Conservation (phyloP, 2,797 vertebrate species). For the Holocentrus rufus region DNA sequence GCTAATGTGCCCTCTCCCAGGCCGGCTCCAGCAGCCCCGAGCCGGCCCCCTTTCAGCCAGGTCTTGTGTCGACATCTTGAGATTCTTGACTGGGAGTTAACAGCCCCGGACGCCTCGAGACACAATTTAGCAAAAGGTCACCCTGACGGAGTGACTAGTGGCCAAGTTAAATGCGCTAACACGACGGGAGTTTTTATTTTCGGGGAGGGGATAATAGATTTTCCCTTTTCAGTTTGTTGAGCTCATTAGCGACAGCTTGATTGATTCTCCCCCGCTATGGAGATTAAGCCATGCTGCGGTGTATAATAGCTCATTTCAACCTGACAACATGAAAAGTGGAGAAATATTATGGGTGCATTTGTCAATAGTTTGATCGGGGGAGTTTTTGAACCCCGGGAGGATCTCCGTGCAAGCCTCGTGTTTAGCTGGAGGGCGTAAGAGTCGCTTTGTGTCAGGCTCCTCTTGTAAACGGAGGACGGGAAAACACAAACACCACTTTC, state of each 20-base stretch:
- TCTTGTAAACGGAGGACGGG: too few species aligned
- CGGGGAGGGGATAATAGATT: slow-evolving; percentile 41
- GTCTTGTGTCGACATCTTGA: slow-evolving; percentile 46
- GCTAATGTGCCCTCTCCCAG: slow-evolving; percentile 66
- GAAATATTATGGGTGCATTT: slow-evolving; percentile 33
- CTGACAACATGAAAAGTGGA: slow-evolving; percentile 48
- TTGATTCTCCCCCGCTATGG: slow-evolving; percentile 43
- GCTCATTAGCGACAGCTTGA: slow-evolving; percentile 65
- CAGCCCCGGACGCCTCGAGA: slow-evolving; percentile 28
- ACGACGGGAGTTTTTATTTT: slow-evolving; percentile 50
- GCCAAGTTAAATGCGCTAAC: slow-evolving; percentile 33
- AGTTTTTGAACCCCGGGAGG: background rate
- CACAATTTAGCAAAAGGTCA: slow-evolving; percentile 27
- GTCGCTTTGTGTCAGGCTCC: slow-evolving; percentile 18
- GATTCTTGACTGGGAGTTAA: slow-evolving; percentile 32
- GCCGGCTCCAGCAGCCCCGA: slow-evolving; percentile 51
- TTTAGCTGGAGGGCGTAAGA: slow-evolving; percentile 3
- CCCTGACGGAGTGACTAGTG: slow-evolving; percentile 23
- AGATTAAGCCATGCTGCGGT: slow-evolving; percentile 52
- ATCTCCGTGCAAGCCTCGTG: slow-evolving; percentile 2
- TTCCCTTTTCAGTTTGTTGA: slow-evolving; percentile 41
- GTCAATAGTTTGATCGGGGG: slow-evolving; percentile 15
- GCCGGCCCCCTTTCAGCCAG: slow-evolving; percentile 50
- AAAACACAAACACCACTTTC: slow-evolving; percentile 7
- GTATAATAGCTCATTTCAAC: slow-evolving; percentile 42